A percentile compares a stretch with the other conserved stretches of the same genome.
Evolutionary conservation across 2,888 invertebrate genomes (phyloP).

Genomic region (Hololepta plana): DNA sequence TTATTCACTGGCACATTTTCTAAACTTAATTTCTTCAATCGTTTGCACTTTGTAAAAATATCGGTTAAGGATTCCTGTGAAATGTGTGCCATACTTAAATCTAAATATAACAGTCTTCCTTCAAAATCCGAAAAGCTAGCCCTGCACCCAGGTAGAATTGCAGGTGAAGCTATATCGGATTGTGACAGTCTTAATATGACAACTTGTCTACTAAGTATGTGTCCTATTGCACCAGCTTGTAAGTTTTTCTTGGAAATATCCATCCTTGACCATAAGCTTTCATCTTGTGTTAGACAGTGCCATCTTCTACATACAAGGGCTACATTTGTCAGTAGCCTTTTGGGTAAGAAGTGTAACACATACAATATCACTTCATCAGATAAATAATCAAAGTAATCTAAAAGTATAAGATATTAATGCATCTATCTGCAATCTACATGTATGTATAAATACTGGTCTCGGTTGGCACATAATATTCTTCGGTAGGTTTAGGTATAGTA

Average conservation of each 20-base stretch:
- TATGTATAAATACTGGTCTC: conserved; percentile 4
- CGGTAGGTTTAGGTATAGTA: conserved; percentile 6
- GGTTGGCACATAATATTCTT: conserved; percentile 8
- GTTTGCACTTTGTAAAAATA: conserved; percentile 44
- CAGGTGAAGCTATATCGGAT: conserved; percentile 40
- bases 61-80: conserved; percentile 35
- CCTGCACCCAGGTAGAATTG: conserved; percentile 28
- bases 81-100: conserved; percentile 65
- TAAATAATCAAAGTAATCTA: conserved; percentile 51
- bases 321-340: conserved; percentile 49
- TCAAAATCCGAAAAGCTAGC: conserved; percentile 26
- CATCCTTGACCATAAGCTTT: conserved; percentile 69
- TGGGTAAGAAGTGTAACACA: conserved; percentile 70
- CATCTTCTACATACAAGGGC: conserved; percentile 64
- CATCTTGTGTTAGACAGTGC: conserved; percentile 62
- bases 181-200: conserved; percentile 61
- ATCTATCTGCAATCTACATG: neutral
- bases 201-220: conserved; percentile 60
- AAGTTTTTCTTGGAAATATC: conserved; percentile 60
- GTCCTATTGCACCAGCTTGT: conserved; percentile 47
- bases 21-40: conserved; percentile 65
- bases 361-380: conserved; percentile 77
- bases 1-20: conserved; percentile 56
- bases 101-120: conserved; percentile 61
- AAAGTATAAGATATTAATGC: conserved; percentile 11